Base-by-base conservation (phyloP, 2,888 invertebrate species). In the Xiphydria camelus region DNA sequence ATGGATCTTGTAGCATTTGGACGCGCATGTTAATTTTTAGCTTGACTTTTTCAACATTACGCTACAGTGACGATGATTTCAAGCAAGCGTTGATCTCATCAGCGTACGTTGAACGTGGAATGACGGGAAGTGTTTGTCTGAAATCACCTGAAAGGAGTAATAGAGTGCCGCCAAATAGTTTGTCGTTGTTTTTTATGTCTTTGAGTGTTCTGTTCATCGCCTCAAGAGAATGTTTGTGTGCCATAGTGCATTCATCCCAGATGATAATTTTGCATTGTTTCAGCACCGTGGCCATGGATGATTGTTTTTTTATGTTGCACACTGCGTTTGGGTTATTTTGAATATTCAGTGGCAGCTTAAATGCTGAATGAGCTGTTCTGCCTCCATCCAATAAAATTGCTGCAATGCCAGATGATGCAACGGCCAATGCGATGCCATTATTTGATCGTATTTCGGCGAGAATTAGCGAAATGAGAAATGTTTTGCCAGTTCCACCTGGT, bases 401-500 rank as follows among this genome's bases (percentile, higher is more conserved):
- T 14, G 46, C 41, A 23, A 47, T 41, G 5, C 37, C 46, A 3
- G 32, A 49, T 17, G 45, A 41, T 23, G 48, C 45, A 18, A 45
- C 45, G 5, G 45, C 45, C 9, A 49, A 33, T 41, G 45, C 45
- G 15, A 45, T 49, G 7, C n/a, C 12, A 23, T 41, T 17, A 45
- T 46, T 9, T 3, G 15, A 34, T 32, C 71, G 59, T 41, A 76
- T 59, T 38, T 55, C 46, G n/a, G 70, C 70, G 6, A 76, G 49
- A 21, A 77, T 42, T 21, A 74, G 45, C 20, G 60, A 64, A 32
- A 77, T 68, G 1, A 77, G 43, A 48, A 67, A 77, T 10, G 67
- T 72, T 62, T 76, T 76, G 4, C 75, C 76, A 29, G 71, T 75
- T n/a, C 75, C 73, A 23, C 69, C 70, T 10, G 54, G 53, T 12